phyloP scores from a whole-genome alignment of 92 coral and sea anemone species.

The Siderastrea siderea region DNA sequence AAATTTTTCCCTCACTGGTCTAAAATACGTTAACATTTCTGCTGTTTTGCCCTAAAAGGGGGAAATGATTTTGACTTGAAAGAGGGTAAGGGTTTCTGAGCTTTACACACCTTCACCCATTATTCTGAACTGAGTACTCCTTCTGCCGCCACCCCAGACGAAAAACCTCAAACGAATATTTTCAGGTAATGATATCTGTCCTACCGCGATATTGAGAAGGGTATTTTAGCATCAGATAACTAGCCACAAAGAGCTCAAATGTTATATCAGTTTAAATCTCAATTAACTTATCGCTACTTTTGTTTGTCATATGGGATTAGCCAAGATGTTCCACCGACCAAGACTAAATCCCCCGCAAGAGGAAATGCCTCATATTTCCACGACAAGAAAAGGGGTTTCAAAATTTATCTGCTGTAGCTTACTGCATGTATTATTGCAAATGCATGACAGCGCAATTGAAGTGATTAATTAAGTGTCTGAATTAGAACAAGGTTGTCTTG shows the following conservation, averaged over 20 bases:
- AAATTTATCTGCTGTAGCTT: not conserved
- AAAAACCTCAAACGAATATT: too few species aligned
- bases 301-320: not conserved
- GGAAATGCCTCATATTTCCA: slow-evolving; percentile 16
- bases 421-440: not conserved
- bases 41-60: too few species aligned
- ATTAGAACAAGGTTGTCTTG: not conserved
- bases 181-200: too few species aligned
- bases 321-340: not conserved
- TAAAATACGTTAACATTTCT: too few species aligned
- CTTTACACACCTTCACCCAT: too few species aligned
- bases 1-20: too few species aligned
- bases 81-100: too few species aligned
- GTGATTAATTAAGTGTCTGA: not conserved
- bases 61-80: too few species aligned
- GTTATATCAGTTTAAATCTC: not conserved
- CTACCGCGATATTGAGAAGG: not conserved
- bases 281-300: slow-evolving; percentile 2
- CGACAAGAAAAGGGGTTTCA: not conserved
- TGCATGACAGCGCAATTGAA: not conserved
- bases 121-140: too few species aligned
- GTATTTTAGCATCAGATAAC: not conserved
- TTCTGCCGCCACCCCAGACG: too few species aligned
- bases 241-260: not conserved
- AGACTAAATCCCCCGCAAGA: slow-evolving; percentile 5